A percentile compares a stretch with the other conserved stretches of the same genome.
phyloP scores from a whole-genome alignment of 2,797 vertebrate species.

The Staurois parvus region DNA sequence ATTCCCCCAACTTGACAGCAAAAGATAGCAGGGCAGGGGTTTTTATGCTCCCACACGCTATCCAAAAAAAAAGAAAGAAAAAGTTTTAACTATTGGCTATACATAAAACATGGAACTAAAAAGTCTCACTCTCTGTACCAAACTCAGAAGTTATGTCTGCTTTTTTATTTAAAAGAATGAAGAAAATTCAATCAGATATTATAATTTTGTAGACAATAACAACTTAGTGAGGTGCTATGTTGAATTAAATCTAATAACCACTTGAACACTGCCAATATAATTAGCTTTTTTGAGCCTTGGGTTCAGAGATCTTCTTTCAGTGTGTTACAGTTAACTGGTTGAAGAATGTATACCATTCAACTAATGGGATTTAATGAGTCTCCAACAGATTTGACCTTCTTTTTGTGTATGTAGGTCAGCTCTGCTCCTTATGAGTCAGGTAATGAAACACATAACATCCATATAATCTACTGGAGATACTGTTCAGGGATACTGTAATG shows the following conservation, averaged over 20 bases:
- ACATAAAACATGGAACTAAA: too few species aligned
- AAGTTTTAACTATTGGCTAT: too few species aligned
- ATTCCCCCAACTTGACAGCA: background rate
- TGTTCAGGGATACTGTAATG: constrained; percentile 42
- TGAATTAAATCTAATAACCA: constrained; percentile 8
- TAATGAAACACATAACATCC: constrained; percentile 56
- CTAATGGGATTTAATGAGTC: constrained; percentile 59
- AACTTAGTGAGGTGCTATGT: constrained; percentile 16
- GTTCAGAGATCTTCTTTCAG: constrained; percentile 25
- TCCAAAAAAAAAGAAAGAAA: too few species aligned
- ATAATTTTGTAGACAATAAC: background rate
- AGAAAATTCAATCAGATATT: too few species aligned
- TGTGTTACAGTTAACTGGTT: constrained; percentile 14
- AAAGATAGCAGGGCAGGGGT: background rate
- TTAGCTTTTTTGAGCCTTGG: constrained; percentile 10
- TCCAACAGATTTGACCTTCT: constrained; percentile 56
- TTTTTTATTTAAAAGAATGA: too few species aligned
- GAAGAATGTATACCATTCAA: constrained; percentile 47
- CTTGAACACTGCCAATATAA: constrained; percentile 7
- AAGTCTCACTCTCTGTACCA: too few species aligned
- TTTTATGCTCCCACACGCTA: too few species aligned
- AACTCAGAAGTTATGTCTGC: too few species aligned
- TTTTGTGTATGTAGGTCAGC: constrained; percentile 55
- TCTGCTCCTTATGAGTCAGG: constrained; percentile 52
- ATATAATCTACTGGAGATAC: constrained; percentile 52